A percentile compares a stretch with the other conserved stretches of the same genome.
Conservation (phyloP, 2,797 vertebrate genomes). For the Ptychobarbus kaznakovi region DNA sequence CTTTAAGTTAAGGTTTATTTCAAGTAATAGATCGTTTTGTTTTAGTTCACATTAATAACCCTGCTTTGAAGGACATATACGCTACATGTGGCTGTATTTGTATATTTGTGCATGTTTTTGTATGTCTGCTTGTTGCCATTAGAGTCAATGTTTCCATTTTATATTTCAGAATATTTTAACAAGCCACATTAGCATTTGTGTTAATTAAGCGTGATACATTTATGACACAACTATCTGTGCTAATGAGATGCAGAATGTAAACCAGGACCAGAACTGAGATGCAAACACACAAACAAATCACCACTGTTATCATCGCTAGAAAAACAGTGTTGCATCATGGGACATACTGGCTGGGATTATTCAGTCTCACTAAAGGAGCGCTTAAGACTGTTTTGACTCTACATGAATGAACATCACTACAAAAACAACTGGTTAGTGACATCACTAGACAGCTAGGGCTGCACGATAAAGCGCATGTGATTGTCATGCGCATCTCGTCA, state of each 20-base stretch:
- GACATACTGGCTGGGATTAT: neutral
- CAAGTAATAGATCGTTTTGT: too few relatives aligned
- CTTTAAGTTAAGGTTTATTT: too few relatives aligned
- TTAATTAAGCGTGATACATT: neutral
- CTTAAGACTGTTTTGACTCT: neutral
- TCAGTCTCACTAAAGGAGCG: neutral
- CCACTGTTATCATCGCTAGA: neutral
- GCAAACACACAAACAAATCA: neutral
- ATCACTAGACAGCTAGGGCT: neutral
- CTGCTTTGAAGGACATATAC: neutral
- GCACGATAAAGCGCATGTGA: too few relatives aligned
- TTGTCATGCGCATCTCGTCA: too few relatives aligned
- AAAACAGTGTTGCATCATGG: neutral
- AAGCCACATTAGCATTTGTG: neutral
- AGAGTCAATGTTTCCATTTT: neutral
- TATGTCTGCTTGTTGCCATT: neutral
- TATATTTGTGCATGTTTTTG: neutral
- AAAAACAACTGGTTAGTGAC: neutral
- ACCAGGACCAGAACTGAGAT: neutral
- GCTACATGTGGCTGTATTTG: neutral
- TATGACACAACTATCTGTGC: neutral
- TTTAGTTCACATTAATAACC: too few relatives aligned
- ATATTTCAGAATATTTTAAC: neutral
- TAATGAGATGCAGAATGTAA: constrained; percentile 15
- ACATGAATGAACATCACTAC: neutral